phyloP scores from a whole-genome alignment of 2,797 vertebrate species.

The Anguilla megastoma region DNA sequence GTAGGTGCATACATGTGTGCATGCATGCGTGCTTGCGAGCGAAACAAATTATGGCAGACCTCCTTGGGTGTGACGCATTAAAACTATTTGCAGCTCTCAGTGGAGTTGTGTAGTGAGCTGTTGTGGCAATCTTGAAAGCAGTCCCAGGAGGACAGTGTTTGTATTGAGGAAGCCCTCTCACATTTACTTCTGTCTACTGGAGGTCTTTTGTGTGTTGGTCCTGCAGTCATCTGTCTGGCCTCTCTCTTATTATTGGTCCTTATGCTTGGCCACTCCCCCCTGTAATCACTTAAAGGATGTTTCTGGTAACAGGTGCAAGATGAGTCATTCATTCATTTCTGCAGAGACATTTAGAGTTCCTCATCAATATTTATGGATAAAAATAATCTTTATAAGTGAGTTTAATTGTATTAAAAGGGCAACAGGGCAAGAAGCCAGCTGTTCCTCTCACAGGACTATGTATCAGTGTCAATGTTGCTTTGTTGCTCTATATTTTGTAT shows the following conservation, averaged over 20 bases:
- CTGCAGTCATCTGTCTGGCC: background rate
- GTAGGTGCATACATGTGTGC: background rate
- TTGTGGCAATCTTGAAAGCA: background rate
- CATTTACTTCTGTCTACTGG: background rate
- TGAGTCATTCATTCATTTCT: background rate
- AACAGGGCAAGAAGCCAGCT: background rate
- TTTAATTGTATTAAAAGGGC: background rate
- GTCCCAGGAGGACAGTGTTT: background rate
- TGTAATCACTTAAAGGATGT: background rate
- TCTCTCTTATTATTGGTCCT: background rate
- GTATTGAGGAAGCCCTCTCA: background rate
- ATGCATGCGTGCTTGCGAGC: background rate
- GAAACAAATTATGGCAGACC: background rate
- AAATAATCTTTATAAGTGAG: constrained; percentile 1
- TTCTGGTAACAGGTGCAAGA: background rate
- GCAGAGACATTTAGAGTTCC: constrained; percentile 10
- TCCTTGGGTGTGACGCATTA: background rate
- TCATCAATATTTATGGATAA: constrained; percentile 18
- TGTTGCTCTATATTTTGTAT: background rate
- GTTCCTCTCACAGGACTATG: background rate
- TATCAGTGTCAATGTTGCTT: background rate
- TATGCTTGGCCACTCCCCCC: too few species aligned
- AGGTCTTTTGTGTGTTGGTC: constrained; percentile 1
- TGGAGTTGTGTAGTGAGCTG: background rate
- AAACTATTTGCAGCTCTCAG: background rate